Evolutionary conservation across 2,797 vertebrate genomes (phyloP).

Genomic region (Varecia variegata): DNA sequence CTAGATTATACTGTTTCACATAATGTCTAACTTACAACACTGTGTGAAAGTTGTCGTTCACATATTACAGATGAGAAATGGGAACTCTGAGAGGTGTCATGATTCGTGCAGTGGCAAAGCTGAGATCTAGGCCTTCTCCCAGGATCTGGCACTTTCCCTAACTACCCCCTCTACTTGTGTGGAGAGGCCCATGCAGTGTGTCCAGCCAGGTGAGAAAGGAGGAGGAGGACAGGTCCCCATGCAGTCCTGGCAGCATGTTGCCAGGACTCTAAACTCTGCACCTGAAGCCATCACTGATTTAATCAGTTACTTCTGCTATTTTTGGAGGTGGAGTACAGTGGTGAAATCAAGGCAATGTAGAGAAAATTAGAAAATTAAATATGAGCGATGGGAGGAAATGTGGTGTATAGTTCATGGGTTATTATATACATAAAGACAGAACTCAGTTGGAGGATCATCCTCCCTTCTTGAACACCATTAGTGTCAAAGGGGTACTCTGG

Average conservation of each 20-base stretch:
- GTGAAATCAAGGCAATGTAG: background rate
- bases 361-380: background rate
- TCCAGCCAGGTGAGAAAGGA: background rate
- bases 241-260: background rate
- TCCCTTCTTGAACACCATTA: background rate
- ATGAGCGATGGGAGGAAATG: background rate
- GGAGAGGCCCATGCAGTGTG: background rate
- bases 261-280: background rate
- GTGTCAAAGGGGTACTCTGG: background rate
- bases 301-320: background rate
- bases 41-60: accelerated
- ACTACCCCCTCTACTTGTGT: background rate
- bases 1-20: background rate
- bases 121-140: background rate
- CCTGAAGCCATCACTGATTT: background rate
- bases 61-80: background rate
- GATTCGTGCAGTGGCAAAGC: accelerated
- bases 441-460: background rate
- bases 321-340: accelerated
- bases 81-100: background rate
- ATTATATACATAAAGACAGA: background rate
- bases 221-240: background rate
- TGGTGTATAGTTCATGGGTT: background rate
- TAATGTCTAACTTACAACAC: background rate
- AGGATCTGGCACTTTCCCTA: background rate